These are phyloP conservation scores for Eidolon helvum DNA, from an alignment of 2,113 vertebrate species.

Conservation along the genomic window DNA sequence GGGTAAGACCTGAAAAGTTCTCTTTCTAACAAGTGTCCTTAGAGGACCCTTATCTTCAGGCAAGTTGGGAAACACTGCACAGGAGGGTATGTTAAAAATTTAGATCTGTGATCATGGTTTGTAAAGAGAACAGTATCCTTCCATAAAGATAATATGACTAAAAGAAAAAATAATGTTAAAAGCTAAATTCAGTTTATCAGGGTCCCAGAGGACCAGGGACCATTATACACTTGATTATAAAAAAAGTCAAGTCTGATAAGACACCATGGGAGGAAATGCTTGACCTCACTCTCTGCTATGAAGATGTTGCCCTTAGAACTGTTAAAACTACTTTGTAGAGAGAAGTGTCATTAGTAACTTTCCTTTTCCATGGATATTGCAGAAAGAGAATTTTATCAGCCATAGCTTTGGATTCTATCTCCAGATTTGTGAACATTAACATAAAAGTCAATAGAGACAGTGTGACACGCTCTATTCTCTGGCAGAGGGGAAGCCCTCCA, in stretches of 20 bases:
- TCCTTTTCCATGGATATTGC: background rate
- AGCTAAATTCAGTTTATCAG: background rate
- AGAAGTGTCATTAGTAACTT: background rate
- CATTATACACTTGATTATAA: background rate
- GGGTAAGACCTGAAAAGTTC: background rate
- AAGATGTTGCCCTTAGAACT: background rate
- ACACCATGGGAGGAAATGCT: background rate
- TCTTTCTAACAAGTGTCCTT: background rate
- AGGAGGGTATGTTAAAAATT: background rate
- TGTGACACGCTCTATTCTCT: background rate
- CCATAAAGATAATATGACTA: background rate
- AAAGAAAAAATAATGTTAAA: background rate
- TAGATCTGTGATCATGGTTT: background rate
- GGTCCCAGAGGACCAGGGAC: background rate
- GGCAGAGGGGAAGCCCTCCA: background rate
- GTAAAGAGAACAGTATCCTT: background rate
- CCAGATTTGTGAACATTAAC: background rate
- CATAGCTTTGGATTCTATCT: background rate
- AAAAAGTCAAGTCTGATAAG: background rate
- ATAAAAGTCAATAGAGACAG: background rate
- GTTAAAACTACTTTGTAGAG: background rate
- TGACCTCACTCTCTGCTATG: background rate
- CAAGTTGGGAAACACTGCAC: background rate
- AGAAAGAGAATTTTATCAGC: background rate
- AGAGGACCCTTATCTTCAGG: background rate